Conservation (phyloP, 2,113 vertebrate genomes). For the Cyanocitta stelleri region DNA sequence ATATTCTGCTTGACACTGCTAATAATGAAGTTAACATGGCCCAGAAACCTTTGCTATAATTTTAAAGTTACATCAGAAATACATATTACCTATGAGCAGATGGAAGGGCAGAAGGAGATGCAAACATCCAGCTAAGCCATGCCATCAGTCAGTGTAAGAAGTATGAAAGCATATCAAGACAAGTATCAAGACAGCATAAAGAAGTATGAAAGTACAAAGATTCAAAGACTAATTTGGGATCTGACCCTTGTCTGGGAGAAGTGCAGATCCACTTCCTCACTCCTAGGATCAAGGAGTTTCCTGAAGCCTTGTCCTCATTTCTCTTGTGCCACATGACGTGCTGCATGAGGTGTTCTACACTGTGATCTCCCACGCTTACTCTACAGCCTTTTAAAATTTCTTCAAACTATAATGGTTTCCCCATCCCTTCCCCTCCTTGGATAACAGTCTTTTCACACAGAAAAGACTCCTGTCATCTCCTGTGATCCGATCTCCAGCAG, state of each 20-base stretch:
- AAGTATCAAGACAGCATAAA: background rate
- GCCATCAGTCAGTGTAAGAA: no score
- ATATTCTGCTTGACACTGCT: background rate
- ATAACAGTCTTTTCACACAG: background rate
- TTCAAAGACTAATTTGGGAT: background rate
- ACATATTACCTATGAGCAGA: background rate
- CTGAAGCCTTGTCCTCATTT: background rate
- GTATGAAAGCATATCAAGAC: no score
- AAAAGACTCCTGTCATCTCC: background rate
- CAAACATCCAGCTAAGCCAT: background rate
- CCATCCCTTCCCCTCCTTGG: background rate
- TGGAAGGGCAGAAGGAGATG: background rate
- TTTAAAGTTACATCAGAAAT: background rate
- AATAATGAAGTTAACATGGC: background rate
- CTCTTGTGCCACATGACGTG: background rate
- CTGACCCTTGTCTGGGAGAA: background rate
- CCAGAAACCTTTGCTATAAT: background rate
- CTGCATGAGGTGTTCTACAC: background rate
- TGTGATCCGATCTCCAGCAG: background rate
- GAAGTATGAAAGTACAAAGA: background rate
- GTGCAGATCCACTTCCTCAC: background rate
- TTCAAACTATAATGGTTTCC: background rate
- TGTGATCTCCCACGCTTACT: background rate
- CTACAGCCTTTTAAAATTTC: background rate
- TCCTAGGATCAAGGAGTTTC: background rate